Percentiles rank a stretch among this genome's conserved stretches.
These are phyloP conservation scores for Drosophila eohydei DNA, from an alignment of 2,888 invertebrate genomes.

Conservation along the genomic window DNA sequence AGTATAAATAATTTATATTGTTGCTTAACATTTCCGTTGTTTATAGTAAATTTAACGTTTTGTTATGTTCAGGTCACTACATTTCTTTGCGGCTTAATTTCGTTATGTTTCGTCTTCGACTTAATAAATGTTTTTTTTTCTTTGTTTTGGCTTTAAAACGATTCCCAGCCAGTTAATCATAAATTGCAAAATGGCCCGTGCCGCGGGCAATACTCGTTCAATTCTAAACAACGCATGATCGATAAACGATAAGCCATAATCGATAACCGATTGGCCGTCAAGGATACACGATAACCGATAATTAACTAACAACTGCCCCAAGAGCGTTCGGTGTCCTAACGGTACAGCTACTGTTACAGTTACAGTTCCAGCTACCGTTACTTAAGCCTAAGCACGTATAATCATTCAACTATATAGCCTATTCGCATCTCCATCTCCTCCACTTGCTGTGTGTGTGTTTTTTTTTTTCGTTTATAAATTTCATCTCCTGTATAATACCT, in stretches of 20 bases:
- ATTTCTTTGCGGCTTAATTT: constrained; percentile 61
- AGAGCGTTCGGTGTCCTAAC: constrained; percentile 32
- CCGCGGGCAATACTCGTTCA: constrained; percentile 14
- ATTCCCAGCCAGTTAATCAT: constrained; percentile 59
- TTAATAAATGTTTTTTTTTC: constrained; percentile 1
- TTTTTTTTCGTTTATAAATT: background rate
- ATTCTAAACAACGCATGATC: background rate
- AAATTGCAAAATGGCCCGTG: constrained; percentile 37
- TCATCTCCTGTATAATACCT: background rate
- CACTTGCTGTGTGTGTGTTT: background rate
- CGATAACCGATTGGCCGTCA: background rate
- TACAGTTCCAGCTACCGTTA: background rate
- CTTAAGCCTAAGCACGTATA: background rate
- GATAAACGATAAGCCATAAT: constrained; percentile 1
- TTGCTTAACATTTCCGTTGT: constrained; percentile 14
- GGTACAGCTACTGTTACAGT: constrained; percentile 13
- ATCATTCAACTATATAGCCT: background rate
- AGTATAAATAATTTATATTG: constrained; percentile 16
- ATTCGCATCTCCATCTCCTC: background rate
- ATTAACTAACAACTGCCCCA: constrained; percentile 41
- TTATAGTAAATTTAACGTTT: constrained; percentile 16
- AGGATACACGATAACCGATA: constrained; percentile 10
- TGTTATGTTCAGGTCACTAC: constrained; percentile 74
- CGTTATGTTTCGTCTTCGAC: constrained; percentile 31
- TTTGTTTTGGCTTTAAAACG: constrained; percentile 32